phyloP scores from a whole-genome alignment of 1,140 invertebrate genomes.

The Aphidius ervi region DNA sequence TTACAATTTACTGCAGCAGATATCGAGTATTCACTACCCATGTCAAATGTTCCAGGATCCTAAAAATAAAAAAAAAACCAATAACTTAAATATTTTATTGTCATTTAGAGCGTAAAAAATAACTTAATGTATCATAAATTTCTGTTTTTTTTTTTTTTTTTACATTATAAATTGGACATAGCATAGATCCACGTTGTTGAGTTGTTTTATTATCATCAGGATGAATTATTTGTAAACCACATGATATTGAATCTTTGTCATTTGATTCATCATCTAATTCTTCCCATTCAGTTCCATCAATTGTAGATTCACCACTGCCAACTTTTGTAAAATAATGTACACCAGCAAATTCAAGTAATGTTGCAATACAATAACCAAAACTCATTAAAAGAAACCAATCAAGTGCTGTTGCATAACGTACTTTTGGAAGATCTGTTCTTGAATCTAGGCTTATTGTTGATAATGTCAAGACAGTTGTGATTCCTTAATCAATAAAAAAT shows the following conservation, averaged over 20 bases:
- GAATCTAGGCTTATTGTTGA: constrained; percentile 90
- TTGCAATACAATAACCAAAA: constrained; percentile 90
- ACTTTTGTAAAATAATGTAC: constrained; percentile 94
- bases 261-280: constrained; percentile 53
- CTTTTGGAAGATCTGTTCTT: constrained; percentile 85
- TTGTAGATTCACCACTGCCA: constrained; percentile 75
- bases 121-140: neutral
- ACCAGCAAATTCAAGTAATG: constrained; percentile 86
- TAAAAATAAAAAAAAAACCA: constrained; percentile 30
- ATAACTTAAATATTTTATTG: neutral
- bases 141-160: neutral
- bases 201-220: constrained; percentile 31
- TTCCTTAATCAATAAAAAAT: constrained; percentile 57
- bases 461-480: constrained; percentile 86
- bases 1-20: constrained; percentile 43
- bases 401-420: constrained; percentile 85
- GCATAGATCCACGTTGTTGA: constrained; percentile 27
- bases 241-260: constrained; percentile 34
- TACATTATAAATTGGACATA: constrained; percentile 25
- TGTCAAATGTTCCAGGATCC: constrained; percentile 48
- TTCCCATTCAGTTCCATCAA: constrained; percentile 76
- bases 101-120: neutral
- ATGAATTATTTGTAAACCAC: constrained; percentile 37
- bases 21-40: constrained; percentile 36
- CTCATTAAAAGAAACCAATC: constrained; percentile 93